Base-by-base conservation (phyloP, 2,888 invertebrate species). In the Clivina fossor region DNA sequence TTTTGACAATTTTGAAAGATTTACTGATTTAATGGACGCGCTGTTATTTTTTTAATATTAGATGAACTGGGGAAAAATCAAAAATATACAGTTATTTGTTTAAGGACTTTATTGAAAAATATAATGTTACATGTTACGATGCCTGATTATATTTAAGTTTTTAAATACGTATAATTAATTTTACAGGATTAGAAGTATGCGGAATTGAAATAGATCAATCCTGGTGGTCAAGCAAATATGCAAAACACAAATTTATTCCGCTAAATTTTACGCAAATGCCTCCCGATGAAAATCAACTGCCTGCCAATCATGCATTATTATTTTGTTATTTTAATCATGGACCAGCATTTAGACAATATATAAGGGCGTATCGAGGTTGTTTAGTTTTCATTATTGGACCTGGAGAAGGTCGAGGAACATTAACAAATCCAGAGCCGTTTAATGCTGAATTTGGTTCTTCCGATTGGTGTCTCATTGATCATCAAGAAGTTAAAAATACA, bases 281-380 rank as follows among this genome's bases (percentile, higher is more conserved):
- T 2, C 68, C 74, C 22, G 66, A 71, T 7, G 62, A 71, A 9
- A 49, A 62, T 5, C 43, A 60, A 33, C 58, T 71, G 20, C 58
- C 67, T 33, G 50, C 64, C 2, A 71, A 77, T 33, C 79, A 80
- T 54, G 86, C 86, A 0, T 66, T 90, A 47, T 67, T 91, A 41
- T 91, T 91, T 69, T 91, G 90, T 67, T 91, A 91, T 65, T 92
- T 91, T 65, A 91, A 90, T 66, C 82, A 87, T 65, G 78, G 82
- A 4, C 62, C 66, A 1, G 88, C 87, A 16, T 91, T 90, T 70
- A 66, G 76, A 8, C 74, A 83, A 7, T 91, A 91, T 65, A 70
- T 91, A 56, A 69, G 78, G 61, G 68, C 78, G 65, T 87, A 82
- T 69, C 66, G 72, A 19, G 86, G 93, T 22, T 74, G 76, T 28